Conservation (phyloP, 2,113 vertebrate genomes). For the Mesembrinibis cayennensis region DNA sequence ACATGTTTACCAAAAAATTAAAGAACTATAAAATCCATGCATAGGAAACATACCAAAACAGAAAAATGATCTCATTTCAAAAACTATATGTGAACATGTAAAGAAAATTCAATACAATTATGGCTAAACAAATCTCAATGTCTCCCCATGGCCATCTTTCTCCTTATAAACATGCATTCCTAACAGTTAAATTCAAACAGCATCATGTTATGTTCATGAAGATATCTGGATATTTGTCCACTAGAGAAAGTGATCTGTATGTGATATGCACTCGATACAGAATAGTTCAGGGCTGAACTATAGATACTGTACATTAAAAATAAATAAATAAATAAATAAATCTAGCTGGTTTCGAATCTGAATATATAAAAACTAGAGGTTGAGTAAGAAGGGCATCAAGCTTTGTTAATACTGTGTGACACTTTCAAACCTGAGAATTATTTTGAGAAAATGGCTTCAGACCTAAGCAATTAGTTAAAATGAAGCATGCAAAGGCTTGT, state of each 20-base stretch:
- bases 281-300: neutral
- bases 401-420: neutral
- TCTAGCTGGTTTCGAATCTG: neutral
- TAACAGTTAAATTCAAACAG: neutral
- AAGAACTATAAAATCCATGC: neutral
- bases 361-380: neutral
- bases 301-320: neutral
- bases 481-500: neutral
- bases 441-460: neutral
- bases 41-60: neutral
- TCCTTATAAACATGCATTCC: neutral
- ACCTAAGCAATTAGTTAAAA: neutral
- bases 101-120: neutral
- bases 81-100: neutral
- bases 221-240: neutral
- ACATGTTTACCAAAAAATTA: neutral
- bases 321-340: neutral
- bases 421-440: neutral
- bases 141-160: neutral
- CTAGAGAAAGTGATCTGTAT: neutral
- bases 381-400: neutral
- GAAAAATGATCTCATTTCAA: neutral
- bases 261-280: fast-evolving
- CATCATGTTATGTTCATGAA: neutral
- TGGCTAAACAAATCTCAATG: neutral